Conservation (phyloP, 2,113 vertebrate species). For the Polyodon spathula region DNA sequence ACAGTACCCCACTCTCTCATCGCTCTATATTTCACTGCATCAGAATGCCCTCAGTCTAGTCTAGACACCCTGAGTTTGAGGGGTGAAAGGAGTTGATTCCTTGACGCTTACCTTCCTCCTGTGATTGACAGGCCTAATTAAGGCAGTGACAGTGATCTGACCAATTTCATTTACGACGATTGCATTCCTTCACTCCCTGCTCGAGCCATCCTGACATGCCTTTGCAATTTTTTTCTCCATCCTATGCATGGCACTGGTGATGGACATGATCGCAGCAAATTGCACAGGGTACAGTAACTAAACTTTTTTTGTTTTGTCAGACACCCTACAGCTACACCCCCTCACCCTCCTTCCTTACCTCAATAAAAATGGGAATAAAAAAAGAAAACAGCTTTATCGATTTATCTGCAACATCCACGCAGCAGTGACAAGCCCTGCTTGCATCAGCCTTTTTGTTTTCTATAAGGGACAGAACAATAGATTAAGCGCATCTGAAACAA, state of each 20-base stretch:
- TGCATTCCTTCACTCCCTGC: constrained; percentile 8
- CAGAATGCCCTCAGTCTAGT: constrained; percentile 9
- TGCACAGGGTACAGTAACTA: constrained; percentile 32
- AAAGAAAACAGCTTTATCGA: constrained; percentile 22
- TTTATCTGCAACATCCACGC: constrained; percentile 35
- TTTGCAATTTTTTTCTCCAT: constrained; percentile 17
- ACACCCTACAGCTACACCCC: constrained; percentile 18
- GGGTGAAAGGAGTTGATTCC: constrained; percentile 25
- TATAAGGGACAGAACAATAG: constrained; percentile 26
- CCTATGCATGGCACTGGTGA: constrained; percentile 16
- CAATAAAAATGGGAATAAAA: constrained; percentile 1
- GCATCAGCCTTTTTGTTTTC: constrained; percentile 30
- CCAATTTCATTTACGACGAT: constrained; percentile 34
- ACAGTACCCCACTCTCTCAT: no score
- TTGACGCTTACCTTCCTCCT: constrained; percentile 15
- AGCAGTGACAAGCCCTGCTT: constrained; percentile 29
- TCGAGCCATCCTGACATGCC: constrained; percentile 24
- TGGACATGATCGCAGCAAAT: constrained; percentile 24
- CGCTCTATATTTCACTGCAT: constrained; percentile 1
- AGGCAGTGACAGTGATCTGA: constrained; percentile 32
- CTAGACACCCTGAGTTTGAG: constrained; percentile 21
- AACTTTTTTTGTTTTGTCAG: constrained; percentile 30
- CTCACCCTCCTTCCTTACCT: neutral
- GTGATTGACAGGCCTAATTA: constrained; percentile 45
- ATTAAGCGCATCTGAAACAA: constrained; percentile 31